Conservation (phyloP, 2,113 vertebrate genomes). For the Triplophysa siluroides region DNA sequence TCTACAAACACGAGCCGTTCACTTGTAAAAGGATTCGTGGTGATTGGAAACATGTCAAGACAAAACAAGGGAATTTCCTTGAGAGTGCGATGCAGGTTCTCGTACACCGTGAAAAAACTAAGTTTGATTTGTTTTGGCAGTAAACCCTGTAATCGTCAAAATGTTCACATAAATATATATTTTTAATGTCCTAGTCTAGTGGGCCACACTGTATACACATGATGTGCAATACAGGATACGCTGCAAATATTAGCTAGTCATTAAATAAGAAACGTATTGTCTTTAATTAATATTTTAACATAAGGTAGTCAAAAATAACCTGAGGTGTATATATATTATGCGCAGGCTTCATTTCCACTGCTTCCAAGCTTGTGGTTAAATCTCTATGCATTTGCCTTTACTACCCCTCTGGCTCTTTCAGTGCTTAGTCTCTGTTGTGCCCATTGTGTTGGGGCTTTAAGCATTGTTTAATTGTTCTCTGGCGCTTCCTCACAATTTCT, state of each 20-base stretch:
- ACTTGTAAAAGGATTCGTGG: background rate
- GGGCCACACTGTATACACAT: too few species aligned
- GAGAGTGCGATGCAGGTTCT: background rate
- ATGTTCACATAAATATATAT: too few species aligned
- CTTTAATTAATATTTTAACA: too few species aligned
- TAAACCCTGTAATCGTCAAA: too few species aligned
- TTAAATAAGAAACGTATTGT: background rate
- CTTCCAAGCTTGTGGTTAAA: constrained; percentile 63
- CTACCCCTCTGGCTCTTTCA: constrained; percentile 61
- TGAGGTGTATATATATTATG: background rate
- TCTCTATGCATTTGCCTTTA: constrained; percentile 62
- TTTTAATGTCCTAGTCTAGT: too few species aligned
- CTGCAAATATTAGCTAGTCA: too few species aligned
- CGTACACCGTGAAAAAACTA: too few species aligned
- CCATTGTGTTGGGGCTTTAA: constrained; percentile 11
- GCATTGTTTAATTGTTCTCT: constrained; percentile 39
- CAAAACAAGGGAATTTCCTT: background rate
- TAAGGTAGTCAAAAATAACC: too few species aligned
- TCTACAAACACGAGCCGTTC: background rate
- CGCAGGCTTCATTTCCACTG: constrained; percentile 38
- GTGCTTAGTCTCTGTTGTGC: constrained; percentile 41
- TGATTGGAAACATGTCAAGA: background rate
- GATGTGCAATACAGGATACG: too few species aligned
- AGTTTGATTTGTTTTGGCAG: too few species aligned
- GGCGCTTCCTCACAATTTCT: constrained; percentile 36